Percentiles rank a stretch among this genome's conserved stretches.
phyloP scores from a whole-genome alignment of 2,888 invertebrate species.

The Oscheius sp. region DNA sequence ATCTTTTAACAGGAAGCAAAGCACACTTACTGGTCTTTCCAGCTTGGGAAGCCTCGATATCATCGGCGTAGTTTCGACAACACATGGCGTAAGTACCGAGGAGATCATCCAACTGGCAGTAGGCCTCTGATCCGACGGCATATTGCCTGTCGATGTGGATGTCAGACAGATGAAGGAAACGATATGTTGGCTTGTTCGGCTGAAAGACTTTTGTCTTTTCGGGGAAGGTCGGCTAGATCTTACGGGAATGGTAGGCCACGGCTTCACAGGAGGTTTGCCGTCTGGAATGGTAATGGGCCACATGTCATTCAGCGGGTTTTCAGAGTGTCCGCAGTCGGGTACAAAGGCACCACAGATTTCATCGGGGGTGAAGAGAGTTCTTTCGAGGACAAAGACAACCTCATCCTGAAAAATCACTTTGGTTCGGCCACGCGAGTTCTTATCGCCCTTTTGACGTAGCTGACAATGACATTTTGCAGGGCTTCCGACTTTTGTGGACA shows the following conservation, averaged over 20 bases:
- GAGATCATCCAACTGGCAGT: constrained; percentile 52
- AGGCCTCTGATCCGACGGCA: constrained; percentile 48
- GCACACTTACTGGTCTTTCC: constrained; percentile 11
- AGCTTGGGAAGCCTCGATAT: constrained; percentile 21
- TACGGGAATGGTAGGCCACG: constrained; percentile 61
- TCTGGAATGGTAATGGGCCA: constrained; percentile 65
- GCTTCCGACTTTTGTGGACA: not conserved
- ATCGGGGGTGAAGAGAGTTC: constrained; percentile 56
- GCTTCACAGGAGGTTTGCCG: constrained; percentile 59
- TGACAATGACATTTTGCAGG: not conserved
- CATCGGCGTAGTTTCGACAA: constrained; percentile 57
- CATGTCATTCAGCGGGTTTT: constrained; percentile 57
- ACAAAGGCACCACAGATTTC: constrained; percentile 65
- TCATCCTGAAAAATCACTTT: constrained; percentile 53
- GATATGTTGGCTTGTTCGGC: constrained; percentile 76
- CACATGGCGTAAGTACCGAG: constrained; percentile 57
- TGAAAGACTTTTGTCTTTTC: too few species aligned
- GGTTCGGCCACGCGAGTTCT: constrained; percentile 43
- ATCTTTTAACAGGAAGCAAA: not conserved
- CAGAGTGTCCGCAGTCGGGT: constrained; percentile 57
- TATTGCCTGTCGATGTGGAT: constrained; percentile 95
- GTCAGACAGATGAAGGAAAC: constrained; percentile 93
- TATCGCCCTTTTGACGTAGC: constrained; percentile 44
- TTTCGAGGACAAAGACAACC: constrained; percentile 59
- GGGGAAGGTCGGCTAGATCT: not conserved